phyloP scores from a whole-genome alignment of 2,113 vertebrate genomes.

The Atractosteus spatula region DNA sequence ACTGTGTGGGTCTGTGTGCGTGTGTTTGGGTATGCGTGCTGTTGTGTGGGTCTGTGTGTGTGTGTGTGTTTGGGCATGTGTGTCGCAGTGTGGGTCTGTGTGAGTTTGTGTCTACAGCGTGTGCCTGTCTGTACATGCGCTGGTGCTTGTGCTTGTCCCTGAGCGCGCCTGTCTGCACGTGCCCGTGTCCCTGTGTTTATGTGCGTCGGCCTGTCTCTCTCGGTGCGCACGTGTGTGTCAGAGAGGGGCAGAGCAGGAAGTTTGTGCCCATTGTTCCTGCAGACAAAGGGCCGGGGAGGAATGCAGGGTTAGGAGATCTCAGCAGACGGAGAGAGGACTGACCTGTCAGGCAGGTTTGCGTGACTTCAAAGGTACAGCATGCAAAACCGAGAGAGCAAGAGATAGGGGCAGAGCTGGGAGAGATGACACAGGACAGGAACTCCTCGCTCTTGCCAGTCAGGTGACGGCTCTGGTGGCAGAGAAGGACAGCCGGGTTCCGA shows the following conservation, averaged over 20 bases:
- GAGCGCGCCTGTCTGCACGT: too few relatives aligned
- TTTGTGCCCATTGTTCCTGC: too few relatives aligned
- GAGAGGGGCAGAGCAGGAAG: constrained; percentile 37
- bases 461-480: constrained; percentile 6
- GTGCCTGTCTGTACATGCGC: constrained; percentile 7
- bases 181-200: too few relatives aligned
- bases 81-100: neutral
- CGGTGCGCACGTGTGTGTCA: constrained; percentile 35
- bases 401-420: constrained; percentile 9
- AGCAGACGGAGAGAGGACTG: constrained; percentile 42
- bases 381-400: constrained; percentile 50
- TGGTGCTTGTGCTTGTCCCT: too few relatives aligned
- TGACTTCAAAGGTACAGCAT: constrained; percentile 54
- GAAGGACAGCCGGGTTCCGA: constrained; percentile 32
- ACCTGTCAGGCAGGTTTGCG: constrained; percentile 65
- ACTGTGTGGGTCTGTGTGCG: neutral
- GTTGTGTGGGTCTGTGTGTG: neutral
- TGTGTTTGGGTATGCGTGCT: neutral
- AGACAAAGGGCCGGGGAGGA: constrained; percentile 19
- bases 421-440: constrained; percentile 14
- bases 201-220: neutral
- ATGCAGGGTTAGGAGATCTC: constrained; percentile 24
- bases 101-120: neutral
- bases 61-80: constrained; percentile 16
- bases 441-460: neutral